Conservation (phyloP, 2,888 invertebrate genomes). For the Leistus spinibarbis region DNA sequence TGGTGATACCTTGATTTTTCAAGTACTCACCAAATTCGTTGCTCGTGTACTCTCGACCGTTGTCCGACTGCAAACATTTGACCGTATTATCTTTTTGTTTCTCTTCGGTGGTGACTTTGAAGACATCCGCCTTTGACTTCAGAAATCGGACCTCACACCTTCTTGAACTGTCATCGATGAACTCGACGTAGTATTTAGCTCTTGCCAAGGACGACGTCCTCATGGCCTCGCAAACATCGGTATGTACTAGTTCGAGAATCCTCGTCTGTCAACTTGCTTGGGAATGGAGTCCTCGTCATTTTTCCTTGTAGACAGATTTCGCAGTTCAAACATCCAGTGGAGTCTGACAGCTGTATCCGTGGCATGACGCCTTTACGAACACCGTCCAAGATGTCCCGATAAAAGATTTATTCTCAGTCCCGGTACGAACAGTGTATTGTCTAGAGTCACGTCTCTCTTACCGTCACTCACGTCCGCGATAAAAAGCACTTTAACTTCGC, state of each 20-base stretch:
- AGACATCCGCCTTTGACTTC: neutral
- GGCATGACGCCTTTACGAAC: slow-evolving; percentile 5
- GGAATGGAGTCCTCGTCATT: slow-evolving; percentile 34
- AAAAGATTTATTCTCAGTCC: slow-evolving; percentile 18
- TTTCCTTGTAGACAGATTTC: slow-evolving; percentile 38
- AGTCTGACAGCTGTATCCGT: neutral
- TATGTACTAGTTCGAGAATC: neutral
- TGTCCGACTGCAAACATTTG: slow-evolving; percentile 42
- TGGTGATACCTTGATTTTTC: slow-evolving; percentile 40
- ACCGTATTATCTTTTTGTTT: slow-evolving; percentile 31
- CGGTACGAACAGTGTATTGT: slow-evolving; percentile 28
- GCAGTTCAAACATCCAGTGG: slow-evolving; percentile 32
- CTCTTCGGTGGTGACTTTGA: slow-evolving; percentile 2
- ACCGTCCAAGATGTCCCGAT: slow-evolving; percentile 3
- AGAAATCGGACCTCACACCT: slow-evolving; percentile 17
- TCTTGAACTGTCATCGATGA: slow-evolving; percentile 43
- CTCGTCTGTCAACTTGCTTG: neutral
- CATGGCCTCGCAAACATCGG: neutral
- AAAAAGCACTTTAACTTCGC: slow-evolving; percentile 25
- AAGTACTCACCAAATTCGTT: slow-evolving; percentile 40
- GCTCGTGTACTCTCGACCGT: slow-evolving; percentile 39
- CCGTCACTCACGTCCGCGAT: neutral
- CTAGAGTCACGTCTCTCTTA: slow-evolving; percentile 3
- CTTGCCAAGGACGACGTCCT: slow-evolving; percentile 18
- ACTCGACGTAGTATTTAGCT: slow-evolving; percentile 43